Conservation (phyloP, 2,113 vertebrate species). For the Xyrauchen texanus region DNA sequence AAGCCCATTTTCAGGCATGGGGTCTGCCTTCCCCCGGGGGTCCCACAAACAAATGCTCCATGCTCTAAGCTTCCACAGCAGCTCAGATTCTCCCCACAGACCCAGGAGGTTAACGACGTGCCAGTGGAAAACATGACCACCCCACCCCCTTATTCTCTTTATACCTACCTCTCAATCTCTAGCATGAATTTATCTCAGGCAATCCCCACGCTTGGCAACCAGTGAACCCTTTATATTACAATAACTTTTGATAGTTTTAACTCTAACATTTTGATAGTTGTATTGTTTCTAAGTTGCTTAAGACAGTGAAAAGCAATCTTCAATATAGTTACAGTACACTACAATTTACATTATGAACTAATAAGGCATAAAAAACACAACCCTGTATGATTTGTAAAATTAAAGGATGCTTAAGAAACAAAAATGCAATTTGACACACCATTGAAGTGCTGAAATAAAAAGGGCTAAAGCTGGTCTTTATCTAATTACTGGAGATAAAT, state of each 20-base stretch:
- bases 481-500: constrained; percentile 76
- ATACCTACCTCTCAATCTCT: constrained; percentile 46
- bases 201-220: constrained; percentile 29
- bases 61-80: constrained; percentile 62
- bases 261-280: background rate
- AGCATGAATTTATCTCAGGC: constrained; percentile 36
- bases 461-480: constrained; percentile 65
- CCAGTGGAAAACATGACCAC: constrained; percentile 67
- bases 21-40: constrained; percentile 67
- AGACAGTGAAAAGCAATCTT: background rate
- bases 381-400: constrained; percentile 64
- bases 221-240: constrained; percentile 3
- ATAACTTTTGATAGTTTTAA: constrained; percentile 8
- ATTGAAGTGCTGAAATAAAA: constrained; percentile 75
- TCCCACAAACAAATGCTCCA: constrained; percentile 68
- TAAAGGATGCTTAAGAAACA: constrained; percentile 72
- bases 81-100: constrained; percentile 65
- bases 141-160: constrained; percentile 42
- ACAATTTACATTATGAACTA: constrained; percentile 63
- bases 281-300: background rate
- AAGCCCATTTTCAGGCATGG: constrained; percentile 69
- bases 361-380: constrained; percentile 69
- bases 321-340: background rate
- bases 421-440: constrained; percentile 74
- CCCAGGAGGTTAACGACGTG: constrained; percentile 77